Base-by-base conservation (phyloP, 2,888 invertebrate genomes). In the Amphimallon solstitiale region DNA sequence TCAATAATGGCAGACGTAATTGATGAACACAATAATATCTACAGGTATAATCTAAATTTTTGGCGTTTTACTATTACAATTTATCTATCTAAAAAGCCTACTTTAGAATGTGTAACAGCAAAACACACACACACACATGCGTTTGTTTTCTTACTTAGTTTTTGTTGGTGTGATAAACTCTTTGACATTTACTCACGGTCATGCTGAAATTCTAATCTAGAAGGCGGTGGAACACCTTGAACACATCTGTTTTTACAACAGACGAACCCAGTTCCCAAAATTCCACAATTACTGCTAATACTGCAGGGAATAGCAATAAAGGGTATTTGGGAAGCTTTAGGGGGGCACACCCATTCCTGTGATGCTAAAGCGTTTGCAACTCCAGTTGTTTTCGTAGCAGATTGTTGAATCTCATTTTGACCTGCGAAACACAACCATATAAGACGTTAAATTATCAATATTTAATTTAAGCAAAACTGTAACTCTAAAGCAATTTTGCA, bases 181-280 rank as follows among this genome's bases (percentile, higher is more conserved):
- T n/a, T n/a, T n/a, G n/a, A 40, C n/a, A 40, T 40, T 40, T 45
- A 43, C 68, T 66, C 68, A 71, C 70, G 69, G 15, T 67, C 63
- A 45, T 71, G 70, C 34, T 29, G 59, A 19, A 60, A 69, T 82
- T 71, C 71, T 7, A 59, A 14, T 37, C 21, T 49, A 82, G 80
- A 15, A 80, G 76, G 69, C 78, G 80, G 10, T 48, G 77, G 78
- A 51, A 84, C 75, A 38, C 85, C 86, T 70, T 85, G 84, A 5
- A 85, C 84, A 75, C 87, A 87, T 71, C 83, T 80, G 12, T 84
- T 83, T 56, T 84, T 84, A 75, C 87, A 87, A 78, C 87, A 87
- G 14, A 85, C 81, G 67, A 86, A 84, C 69, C 82, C 80, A 21
- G 81, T 76, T 61, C 86, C 85, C 81, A 87, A 85, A 14, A 86